Percentiles rank a stretch among this genome's conserved stretches.
Evolutionary conservation across 2,797 vertebrate species (phyloP).

Genomic region (Protosalanx chinensis): DNA sequence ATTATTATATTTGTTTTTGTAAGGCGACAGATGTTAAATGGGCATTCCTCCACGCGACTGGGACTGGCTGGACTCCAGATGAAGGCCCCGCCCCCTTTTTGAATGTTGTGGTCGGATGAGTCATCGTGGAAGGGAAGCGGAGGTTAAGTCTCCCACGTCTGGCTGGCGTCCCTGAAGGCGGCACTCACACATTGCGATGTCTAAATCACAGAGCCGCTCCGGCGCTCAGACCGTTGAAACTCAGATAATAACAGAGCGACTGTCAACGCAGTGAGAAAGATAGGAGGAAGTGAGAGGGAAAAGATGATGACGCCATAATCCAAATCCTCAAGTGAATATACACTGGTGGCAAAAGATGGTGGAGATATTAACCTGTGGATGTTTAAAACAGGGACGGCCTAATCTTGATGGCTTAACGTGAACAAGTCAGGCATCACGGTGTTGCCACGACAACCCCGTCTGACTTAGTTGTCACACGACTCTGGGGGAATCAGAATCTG

Average conservation of each 20-base stretch:
- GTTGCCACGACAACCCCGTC: no score
- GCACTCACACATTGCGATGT: no score
- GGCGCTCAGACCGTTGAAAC: background rate
- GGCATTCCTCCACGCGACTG: slow-evolving; percentile 13
- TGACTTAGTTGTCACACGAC: no score
- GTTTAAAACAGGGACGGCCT: background rate
- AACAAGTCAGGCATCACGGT: no score
- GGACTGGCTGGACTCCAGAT: slow-evolving; percentile 23
- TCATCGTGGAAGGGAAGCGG: slow-evolving; percentile 29
- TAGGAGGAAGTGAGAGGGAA: background rate
- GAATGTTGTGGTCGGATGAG: slow-evolving; percentile 30
- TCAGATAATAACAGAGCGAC: slow-evolving; percentile 5
- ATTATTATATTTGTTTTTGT: background rate
- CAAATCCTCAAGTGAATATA: background rate
- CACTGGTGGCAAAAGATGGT: no score
- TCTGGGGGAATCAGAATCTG: no score
- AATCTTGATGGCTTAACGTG: no score
- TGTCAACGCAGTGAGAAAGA: background rate
- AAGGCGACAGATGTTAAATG: slow-evolving; percentile 26
- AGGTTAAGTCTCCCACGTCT: slow-evolving; percentile 27
- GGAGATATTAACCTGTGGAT: background rate
- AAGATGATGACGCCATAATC: background rate
- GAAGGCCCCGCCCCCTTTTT: slow-evolving; percentile 21
- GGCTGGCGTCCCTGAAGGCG: background rate
- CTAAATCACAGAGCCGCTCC: background rate